A percentile compares a stretch with the other conserved stretches of the same genome.
phyloP scores from a whole-genome alignment of 2,113 vertebrate genomes.

The Kobus ellipsiprymnus region DNA sequence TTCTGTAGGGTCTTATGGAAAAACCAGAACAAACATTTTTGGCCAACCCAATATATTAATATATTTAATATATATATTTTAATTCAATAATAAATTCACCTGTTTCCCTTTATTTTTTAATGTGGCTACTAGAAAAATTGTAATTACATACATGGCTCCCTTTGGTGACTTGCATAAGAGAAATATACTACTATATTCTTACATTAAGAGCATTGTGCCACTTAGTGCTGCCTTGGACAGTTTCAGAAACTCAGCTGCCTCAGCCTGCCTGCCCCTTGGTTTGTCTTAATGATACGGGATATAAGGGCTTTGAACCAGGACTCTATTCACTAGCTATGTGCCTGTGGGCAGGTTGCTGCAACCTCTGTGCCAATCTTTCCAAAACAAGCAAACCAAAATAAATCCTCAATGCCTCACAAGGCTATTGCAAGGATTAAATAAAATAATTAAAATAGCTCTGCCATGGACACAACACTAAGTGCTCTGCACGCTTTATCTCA shows the following conservation, averaged over 20 bases:
- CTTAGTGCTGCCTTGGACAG: neutral
- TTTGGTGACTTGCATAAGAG: neutral
- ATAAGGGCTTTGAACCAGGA: neutral
- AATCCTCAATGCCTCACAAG: neutral
- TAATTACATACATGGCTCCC: neutral
- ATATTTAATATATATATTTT: neutral
- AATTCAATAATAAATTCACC: neutral
- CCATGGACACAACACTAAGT: neutral
- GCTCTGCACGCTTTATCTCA: neutral
- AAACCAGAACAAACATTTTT: neutral
- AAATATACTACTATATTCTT: neutral
- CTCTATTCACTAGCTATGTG: neutral
- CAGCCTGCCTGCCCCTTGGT: neutral
- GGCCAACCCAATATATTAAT: neutral
- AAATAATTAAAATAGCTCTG: neutral
- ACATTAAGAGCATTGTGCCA: neutral
- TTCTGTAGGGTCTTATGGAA: neutral
- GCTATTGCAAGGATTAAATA: neutral
- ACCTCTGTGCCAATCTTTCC: neutral
- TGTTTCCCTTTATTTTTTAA: conserved; percentile 14
- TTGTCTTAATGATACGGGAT: neutral
- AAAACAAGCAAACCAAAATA: conserved; percentile 8
- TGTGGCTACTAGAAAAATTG: neutral
- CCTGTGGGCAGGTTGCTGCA: neutral
- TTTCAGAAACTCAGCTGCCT: neutral